Base-by-base conservation (phyloP, 2,888 invertebrate species). In the Oxytorus armatus region DNA sequence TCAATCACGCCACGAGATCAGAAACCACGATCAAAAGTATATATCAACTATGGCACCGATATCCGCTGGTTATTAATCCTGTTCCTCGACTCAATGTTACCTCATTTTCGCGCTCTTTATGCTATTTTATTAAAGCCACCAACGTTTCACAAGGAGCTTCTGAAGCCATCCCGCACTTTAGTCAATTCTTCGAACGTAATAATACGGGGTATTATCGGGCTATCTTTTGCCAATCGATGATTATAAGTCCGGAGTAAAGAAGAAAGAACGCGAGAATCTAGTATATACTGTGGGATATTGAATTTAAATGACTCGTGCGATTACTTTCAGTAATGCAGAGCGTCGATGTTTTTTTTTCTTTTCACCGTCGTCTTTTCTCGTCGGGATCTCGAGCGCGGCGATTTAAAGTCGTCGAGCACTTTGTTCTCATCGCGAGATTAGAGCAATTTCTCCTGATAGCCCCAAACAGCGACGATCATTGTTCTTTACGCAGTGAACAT, bases 181-280 rank as follows among this genome's bases (percentile, higher is more conserved):
- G 18, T 49, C 44, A 44, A 57, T 63, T 61, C 23, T 44, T 10
- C 44, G 44, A 63, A 29, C 18, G 11, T 25, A 63, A 63, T 63
- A 57, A 57, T 16, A 29, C 2, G n/a, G 16, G 29, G 25, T 25
- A n/a, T 14, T 36, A 10, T 14, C 3, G 11, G 8, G 14, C 4
- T 11, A 57, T 57, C 36, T 33, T 1, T 18, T 10, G 0, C 29
- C 18, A 18, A 57, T 21, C 23, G 36, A 36, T 57, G 16, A 57
- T 57, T 57, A n/a, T 29, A 29, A 29, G 29, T 29, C 29, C 29
- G n/a, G n/a, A n/a, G n/a, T n/a, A n/a, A n/a, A n/a, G n/a, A n/a
- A n/a, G n/a, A n/a, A n/a, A n/a, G n/a, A n/a, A n/a, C n/a, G n/a
- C n/a, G n/a, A n/a, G n/a, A n/a, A n/a, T n/a, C n/a, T n/a, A n/a